These are phyloP conservation scores for Cyrtodaria siliqua DNA, from an alignment of 2,888 invertebrate species.

Conservation along the genomic window DNA sequence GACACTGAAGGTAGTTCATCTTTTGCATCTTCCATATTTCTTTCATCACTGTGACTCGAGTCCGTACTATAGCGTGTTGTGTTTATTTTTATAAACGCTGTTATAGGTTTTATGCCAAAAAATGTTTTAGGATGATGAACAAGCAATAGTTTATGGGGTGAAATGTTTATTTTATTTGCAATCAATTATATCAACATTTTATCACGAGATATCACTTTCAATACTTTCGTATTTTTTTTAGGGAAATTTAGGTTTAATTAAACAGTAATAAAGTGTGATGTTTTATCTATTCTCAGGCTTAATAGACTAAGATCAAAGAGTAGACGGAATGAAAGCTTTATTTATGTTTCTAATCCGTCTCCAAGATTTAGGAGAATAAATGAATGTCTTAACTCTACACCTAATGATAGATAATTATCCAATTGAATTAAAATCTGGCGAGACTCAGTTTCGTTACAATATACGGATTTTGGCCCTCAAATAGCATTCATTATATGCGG, in stretches of 20 bases:
- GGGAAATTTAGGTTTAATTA: constrained; percentile 28
- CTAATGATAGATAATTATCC: constrained; percentile 22
- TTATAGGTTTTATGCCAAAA: no score
- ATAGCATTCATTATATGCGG: constrained; percentile 2
- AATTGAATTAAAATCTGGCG: constrained; percentile 30
- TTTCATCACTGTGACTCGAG: no score
- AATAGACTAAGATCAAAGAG: constrained; percentile 34
- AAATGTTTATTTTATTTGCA: constrained; percentile 23
- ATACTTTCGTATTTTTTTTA: constrained; percentile 16
- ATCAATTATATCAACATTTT: constrained; percentile 35
- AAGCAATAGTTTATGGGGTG: constrained; percentile 15
- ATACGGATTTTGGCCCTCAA: constrained; percentile 25
- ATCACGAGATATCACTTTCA: constrained; percentile 23
- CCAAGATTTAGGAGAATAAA: constrained; percentile 19
- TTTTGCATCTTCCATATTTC: no score
- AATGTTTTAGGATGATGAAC: no score
- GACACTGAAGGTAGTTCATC: no score
- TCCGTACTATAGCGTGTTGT: no score
- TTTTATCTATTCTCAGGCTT: constrained; percentile 16
- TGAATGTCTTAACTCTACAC: constrained; percentile 22
- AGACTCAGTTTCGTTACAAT: constrained; percentile 24
- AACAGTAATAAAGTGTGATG: constrained; percentile 23
- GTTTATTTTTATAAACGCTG: no score
- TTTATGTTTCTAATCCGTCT: constrained; percentile 30
- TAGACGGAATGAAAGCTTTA: constrained; percentile 31